These are phyloP conservation scores for Smithornis capensis DNA, from an alignment of 2,113 vertebrate genomes.

Conservation along the genomic window DNA sequence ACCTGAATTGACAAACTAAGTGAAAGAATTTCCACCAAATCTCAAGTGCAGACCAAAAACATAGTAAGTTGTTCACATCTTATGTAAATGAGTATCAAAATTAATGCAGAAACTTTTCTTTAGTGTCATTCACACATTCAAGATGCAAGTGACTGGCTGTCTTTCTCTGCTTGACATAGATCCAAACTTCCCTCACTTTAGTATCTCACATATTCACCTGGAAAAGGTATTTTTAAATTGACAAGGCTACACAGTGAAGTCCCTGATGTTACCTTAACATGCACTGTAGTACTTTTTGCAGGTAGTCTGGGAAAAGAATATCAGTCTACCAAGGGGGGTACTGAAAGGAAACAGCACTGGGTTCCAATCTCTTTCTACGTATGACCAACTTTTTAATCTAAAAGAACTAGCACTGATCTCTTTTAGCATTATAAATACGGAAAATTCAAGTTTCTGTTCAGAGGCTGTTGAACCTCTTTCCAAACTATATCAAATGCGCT, in stretches of 20 bases:
- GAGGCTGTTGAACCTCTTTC: background rate
- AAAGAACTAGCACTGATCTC: background rate
- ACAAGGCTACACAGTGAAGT: background rate
- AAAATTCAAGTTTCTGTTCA: background rate
- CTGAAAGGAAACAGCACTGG: background rate
- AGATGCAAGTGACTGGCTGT: background rate
- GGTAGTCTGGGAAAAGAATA: background rate
- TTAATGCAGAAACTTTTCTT: background rate
- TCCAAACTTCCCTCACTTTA: background rate
- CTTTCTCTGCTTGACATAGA: background rate
- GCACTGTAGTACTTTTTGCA: background rate
- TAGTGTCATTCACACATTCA: background rate
- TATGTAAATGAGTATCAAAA: background rate
- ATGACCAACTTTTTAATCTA: background rate
- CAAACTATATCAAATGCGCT: background rate
- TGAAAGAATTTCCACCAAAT: background rate
- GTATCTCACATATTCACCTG: too few relatives aligned
- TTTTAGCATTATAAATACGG: background rate
- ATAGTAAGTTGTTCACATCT: background rate
- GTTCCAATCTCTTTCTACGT: background rate
- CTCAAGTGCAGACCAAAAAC: background rate
- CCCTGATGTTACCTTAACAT: background rate
- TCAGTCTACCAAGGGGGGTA: background rate
- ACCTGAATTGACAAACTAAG: background rate
- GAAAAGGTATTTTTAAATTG: too few relatives aligned